Conservation (phyloP, 2,797 vertebrate genomes). For the Cygnus olor region DNA sequence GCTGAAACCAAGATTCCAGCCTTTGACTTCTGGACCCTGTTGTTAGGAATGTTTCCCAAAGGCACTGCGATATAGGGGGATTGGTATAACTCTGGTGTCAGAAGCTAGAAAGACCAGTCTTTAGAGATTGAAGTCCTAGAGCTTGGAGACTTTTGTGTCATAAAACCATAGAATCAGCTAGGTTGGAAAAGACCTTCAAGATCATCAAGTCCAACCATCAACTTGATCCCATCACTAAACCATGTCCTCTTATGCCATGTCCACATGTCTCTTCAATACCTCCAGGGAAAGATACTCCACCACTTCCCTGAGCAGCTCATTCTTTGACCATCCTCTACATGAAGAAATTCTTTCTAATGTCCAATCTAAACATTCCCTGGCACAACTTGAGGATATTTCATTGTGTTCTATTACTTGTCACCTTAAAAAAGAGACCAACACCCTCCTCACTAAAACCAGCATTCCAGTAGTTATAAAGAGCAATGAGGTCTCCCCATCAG, state of each 20-base stretch:
- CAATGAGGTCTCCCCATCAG: not conserved
- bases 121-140: not conserved
- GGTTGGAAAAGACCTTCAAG: not conserved
- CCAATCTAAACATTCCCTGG: no score
- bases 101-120: not conserved
- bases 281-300: not conserved
- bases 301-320: not conserved
- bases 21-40: not conserved
- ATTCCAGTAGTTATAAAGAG: not conserved
- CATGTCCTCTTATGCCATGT: not conserved
- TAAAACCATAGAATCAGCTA: not conserved
- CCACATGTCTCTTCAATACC: not conserved
- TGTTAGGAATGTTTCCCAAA: not conserved
- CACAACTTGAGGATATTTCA: not conserved
- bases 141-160: not conserved
- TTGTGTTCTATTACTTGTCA: not conserved
- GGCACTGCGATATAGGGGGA: not conserved
- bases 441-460: no score
- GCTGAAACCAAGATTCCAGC: not conserved
- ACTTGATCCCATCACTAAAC: not conserved
- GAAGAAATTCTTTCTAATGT: not conserved
- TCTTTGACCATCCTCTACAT: not conserved
- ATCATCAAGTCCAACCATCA: not conserved
- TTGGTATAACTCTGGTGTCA: not conserved
- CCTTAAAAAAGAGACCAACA: not conserved